Evolutionary conservation across 1,140 invertebrate genomes (phyloP).

Genomic region (Temnothorax nylanderi): DNA sequence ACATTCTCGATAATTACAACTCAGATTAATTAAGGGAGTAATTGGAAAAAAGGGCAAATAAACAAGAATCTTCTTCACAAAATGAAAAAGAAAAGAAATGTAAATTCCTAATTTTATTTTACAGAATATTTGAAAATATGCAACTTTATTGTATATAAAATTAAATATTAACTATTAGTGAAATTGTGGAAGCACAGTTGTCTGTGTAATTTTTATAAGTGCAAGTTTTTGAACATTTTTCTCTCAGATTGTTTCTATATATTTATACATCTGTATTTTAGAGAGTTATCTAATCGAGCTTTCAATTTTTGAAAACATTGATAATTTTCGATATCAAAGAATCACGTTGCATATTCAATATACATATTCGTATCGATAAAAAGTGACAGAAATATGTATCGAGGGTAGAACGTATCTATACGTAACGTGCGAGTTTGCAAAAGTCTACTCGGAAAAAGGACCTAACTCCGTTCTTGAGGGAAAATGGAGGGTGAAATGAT

Average conservation of each 20-base stretch:
- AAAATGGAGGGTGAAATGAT: conserved; percentile 45
- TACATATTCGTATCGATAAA: neutral
- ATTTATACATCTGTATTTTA: neutral
- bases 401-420: neutral
- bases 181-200: neutral
- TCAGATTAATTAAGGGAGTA: neutral
- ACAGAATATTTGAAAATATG: neutral
- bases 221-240: neutral
- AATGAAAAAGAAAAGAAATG: neutral
- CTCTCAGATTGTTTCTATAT: neutral
- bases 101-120: neutral
- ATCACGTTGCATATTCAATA: neutral
- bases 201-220: neutral
- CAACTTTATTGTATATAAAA: neutral
- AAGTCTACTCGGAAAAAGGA: conserved; percentile 4
- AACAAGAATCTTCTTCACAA: neutral
- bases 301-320: neutral
- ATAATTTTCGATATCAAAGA: neutral
- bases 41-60: neutral
- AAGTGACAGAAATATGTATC: neutral
- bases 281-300: neutral
- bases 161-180: neutral
- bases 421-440: neutral
- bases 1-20: conserved; percentile 31
- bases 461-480: conserved; percentile 15